phyloP scores from a whole-genome alignment of 2,113 vertebrate species.

The Thinocorus orbignyianus region DNA sequence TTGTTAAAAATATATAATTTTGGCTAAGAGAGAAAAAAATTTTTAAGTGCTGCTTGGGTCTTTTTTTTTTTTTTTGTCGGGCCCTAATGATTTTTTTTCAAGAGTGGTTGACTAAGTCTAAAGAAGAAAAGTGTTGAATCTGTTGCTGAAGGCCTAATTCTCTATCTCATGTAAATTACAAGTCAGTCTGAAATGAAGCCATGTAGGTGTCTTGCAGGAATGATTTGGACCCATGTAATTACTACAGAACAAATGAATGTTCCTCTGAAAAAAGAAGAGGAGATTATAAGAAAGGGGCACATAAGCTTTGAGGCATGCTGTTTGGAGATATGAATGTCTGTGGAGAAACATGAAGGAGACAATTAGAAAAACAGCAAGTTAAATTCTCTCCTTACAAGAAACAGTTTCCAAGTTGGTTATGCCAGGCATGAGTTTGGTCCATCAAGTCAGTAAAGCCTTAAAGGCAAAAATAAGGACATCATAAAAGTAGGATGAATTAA shows the following conservation, averaged over 20 bases:
- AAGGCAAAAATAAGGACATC: not conserved
- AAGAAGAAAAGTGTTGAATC: not conserved
- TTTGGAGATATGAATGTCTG: not conserved
- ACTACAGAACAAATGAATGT: not conserved
- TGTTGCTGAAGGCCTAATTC: not conserved
- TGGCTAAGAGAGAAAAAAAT: not conserved
- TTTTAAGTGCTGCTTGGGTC: not conserved
- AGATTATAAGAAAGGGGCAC: not conserved
- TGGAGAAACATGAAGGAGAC: not conserved
- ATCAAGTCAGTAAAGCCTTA: not conserved
- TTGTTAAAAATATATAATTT: not conserved
- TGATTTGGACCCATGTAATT: not conserved
- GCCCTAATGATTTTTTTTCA: not conserved
- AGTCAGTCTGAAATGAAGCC: not conserved
- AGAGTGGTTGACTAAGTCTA: not conserved
- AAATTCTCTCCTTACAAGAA: not conserved
- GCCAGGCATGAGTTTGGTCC: not conserved
- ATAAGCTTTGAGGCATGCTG: not conserved
- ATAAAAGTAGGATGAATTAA: slow-evolving; percentile 22
- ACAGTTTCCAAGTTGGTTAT: not conserved
- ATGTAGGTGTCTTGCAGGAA: not conserved
- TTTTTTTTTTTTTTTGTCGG: not conserved
- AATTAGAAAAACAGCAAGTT: not conserved
- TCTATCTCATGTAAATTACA: not conserved
- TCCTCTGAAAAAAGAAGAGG: not conserved